These are phyloP conservation scores for Lemur catta DNA, from an alignment of 2,797 vertebrate species.

Conservation along the genomic window DNA sequence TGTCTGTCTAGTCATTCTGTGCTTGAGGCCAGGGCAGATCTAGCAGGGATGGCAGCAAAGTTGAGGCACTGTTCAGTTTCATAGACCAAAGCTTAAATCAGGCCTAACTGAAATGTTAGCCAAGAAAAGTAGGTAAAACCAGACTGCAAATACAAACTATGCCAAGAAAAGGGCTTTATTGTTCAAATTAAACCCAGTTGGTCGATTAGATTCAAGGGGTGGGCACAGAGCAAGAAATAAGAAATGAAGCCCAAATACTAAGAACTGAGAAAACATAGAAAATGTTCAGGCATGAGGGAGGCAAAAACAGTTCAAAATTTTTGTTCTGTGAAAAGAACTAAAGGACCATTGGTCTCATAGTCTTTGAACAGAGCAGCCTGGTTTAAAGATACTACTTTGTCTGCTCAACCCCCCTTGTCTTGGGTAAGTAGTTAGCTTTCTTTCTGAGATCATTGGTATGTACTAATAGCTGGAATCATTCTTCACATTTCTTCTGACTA, in stretches of 20 bases:
- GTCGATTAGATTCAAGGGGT: background rate
- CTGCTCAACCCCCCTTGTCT: background rate
- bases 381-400: slow-evolving; percentile 12
- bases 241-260: slow-evolving; percentile 25
- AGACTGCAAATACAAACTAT: background rate
- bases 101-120: background rate
- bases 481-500: background rate
- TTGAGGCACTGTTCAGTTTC: background rate
- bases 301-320: background rate
- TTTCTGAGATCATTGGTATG: background rate
- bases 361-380: background rate
- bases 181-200: background rate
- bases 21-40: background rate
- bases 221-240: background rate
- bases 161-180: background rate
- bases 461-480: background rate
- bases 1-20: background rate
- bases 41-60: background rate
- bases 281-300: background rate
- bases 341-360: background rate
- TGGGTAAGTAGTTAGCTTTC: background rate
- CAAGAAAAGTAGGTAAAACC: background rate
- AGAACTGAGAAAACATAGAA: background rate
- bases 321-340: slow-evolving; percentile 14
- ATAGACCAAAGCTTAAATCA: slow-evolving; percentile 6